phyloP scores from a whole-genome alignment of 2,113 vertebrate species.

The Bos javanicus region DNA sequence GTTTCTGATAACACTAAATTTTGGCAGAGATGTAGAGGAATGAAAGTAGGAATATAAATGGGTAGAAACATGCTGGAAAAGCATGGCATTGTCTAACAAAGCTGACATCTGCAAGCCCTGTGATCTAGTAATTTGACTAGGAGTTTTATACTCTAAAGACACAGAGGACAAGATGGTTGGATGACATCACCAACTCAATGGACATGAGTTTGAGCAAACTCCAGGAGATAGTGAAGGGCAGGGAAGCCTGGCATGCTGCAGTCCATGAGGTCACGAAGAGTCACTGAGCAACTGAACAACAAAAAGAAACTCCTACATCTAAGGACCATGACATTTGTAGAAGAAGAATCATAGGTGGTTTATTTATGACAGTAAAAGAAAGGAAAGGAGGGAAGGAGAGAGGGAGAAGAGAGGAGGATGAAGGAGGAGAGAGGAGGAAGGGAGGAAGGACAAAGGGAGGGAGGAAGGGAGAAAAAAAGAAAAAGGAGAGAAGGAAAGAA shows the following conservation, averaged over 20 bases:
- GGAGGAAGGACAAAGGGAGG: background rate
- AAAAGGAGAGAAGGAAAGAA: background rate
- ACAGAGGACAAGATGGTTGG: background rate
- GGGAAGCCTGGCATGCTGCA: background rate
- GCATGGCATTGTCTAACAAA: background rate
- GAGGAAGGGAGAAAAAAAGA: background rate
- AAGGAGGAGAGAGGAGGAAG: background rate
- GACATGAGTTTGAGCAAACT: background rate
- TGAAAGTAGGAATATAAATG: background rate
- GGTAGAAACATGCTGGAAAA: background rate
- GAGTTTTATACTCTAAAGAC: background rate
- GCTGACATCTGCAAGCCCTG: background rate
- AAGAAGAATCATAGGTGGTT: background rate
- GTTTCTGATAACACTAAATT: background rate
- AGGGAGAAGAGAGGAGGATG: background rate
- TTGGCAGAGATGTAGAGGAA: background rate
- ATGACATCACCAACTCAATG: background rate
- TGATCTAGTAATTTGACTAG: background rate
- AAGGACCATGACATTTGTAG: background rate
- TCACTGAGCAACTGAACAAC: background rate
- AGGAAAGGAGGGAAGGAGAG: background rate
- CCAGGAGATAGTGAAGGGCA: background rate
- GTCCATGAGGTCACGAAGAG: background rate
- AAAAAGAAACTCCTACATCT: background rate
- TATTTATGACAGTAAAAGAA: background rate